Base-by-base conservation (phyloP, 2,888 invertebrate species). In the Hyposoter dolosus region DNA sequence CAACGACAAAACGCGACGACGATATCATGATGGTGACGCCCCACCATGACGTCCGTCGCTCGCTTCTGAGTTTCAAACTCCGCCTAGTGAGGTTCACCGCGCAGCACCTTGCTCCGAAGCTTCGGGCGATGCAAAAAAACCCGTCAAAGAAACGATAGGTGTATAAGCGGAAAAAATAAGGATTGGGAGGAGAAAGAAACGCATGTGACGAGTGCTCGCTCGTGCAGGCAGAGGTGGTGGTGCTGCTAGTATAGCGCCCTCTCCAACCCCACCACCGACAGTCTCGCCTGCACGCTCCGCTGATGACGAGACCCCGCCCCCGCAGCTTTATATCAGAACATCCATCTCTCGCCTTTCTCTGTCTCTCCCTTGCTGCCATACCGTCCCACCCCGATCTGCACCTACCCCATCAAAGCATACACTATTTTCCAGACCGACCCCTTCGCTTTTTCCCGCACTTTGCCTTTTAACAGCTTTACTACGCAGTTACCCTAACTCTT, bases 41-140 rank as follows among this genome's bases (percentile, higher is more conserved):
- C 85, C 87, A 76, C 74, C 77, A 69, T 45, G 80, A 68, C 75
- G 23, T 10, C 60, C 74, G 83, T 66, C 76, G 77, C 63, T 60
- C 81, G 72, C 77, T 77, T 79, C 84, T 75, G 68, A 69, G 45
- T 85, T 84, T 86, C 89, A 90, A 92, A 93, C 93, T 90, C 92
- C 93, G 93, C 93, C 93, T 93, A 90, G 90, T 87, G 85, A 88
- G 85, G 86, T 86, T 50, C 76, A 56, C 47, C 82, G 74, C 86
- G 84, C 63, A 56, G 68, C 77, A 65, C 66, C 80, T 66, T 60
- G 68, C 23, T 53, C 40, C 77, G 71, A 28, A 72, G 60, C 63
- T 79, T 43, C 56, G 72, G 50, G 9, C 12, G 68, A 19, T 9
- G 45, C 35, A 53, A 60, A 81, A 50, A 77, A 66, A 65, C 19